phyloP scores from a whole-genome alignment of 2,888 invertebrate species.

The Lacanobia wlatinum region DNA sequence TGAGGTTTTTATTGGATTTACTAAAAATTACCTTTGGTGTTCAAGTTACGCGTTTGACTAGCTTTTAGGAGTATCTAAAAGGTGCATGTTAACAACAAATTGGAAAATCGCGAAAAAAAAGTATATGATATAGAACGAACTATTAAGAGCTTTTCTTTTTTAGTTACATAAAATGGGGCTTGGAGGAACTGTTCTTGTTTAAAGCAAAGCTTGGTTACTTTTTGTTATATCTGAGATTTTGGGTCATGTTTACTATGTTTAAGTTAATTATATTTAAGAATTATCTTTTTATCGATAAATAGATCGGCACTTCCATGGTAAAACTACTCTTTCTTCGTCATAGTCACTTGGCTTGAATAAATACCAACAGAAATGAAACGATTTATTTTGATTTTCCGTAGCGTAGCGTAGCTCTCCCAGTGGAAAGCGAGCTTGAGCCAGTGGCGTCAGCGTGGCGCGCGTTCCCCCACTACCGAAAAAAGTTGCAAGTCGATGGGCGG shows the following conservation, averaged over 20 bases:
- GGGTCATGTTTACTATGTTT: too few species aligned
- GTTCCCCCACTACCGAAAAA: slow-evolving; percentile 88
- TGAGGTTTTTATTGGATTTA: neutral
- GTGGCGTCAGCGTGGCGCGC: slow-evolving; percentile 87
- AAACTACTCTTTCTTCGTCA: too few species aligned
- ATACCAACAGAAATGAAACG: too few species aligned
- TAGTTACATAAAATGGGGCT: too few species aligned
- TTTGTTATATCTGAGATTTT: neutral
- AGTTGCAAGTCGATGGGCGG: slow-evolving; percentile 90
- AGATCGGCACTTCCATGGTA: neutral
- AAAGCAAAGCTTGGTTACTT: neutral
- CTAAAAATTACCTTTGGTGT: neutral
- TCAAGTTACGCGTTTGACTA: neutral
- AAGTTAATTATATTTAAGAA: too few species aligned
- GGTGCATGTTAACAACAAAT: too few species aligned
- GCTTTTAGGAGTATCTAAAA: neutral
- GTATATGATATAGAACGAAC: neutral
- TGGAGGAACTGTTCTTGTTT: too few species aligned
- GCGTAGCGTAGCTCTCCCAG: slow-evolving; percentile 48
- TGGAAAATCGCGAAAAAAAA: neutral
- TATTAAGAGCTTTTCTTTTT: neutral
- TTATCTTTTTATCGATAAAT: neutral
- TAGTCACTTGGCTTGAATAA: too few species aligned
- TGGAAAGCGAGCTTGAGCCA: slow-evolving; percentile 64
- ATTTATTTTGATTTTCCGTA: neutral